Conservation (phyloP, 1,140 invertebrate genomes). For the Orius laevigatus region DNA sequence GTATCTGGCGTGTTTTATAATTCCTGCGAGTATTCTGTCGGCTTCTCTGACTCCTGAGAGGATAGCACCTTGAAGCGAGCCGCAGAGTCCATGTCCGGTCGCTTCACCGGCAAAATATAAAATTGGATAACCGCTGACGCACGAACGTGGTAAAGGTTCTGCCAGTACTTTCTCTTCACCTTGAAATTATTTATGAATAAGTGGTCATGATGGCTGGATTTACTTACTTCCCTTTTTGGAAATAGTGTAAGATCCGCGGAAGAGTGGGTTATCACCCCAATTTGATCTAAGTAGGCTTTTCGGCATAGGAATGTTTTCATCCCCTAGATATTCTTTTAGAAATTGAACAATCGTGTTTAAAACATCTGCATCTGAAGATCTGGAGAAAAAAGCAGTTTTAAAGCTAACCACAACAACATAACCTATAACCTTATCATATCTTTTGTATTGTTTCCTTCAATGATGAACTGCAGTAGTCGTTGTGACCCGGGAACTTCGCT, state of each 20-base stretch:
- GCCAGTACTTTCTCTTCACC: too few relatives aligned
- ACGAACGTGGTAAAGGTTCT: not conserved
- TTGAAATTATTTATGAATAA: too few relatives aligned
- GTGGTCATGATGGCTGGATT: too few relatives aligned
- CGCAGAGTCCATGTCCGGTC: constrained; percentile 54
- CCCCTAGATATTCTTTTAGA: not conserved
- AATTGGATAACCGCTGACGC: constrained; percentile 30
- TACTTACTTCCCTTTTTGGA: too few relatives aligned
- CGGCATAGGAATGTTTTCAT: too few relatives aligned
- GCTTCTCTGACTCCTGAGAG: constrained; percentile 67
- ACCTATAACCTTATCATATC: not conserved
- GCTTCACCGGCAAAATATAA: constrained; percentile 79
- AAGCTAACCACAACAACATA: not conserved
- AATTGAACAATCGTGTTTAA: not conserved
- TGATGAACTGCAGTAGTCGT: constrained; percentile 40
- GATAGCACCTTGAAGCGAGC: constrained; percentile 67
- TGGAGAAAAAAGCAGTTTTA: not conserved
- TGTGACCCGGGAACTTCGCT: constrained; percentile 48
- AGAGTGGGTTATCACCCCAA: too few relatives aligned
- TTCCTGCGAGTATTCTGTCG: constrained; percentile 39
- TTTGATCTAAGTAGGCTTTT: too few relatives aligned
- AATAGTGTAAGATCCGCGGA: too few relatives aligned
- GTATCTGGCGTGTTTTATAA: too few relatives aligned
- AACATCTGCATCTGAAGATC: not conserved
- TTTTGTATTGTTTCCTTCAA: constrained; percentile 30